Percentiles rank a stretch among this genome's conserved stretches.
Conservation (phyloP, 2,113 vertebrate species). For the Indicator maculatus region DNA sequence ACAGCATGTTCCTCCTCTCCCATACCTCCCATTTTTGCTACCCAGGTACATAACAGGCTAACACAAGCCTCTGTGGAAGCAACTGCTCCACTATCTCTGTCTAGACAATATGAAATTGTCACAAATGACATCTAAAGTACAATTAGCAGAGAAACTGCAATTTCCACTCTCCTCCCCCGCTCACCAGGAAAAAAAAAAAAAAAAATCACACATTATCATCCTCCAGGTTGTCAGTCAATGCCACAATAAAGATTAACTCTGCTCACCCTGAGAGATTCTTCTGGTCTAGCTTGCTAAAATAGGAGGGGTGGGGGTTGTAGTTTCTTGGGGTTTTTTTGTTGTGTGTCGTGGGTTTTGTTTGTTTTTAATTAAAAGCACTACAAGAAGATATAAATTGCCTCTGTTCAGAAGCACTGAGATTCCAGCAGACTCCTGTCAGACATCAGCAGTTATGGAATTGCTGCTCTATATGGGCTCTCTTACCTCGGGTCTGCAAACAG, state of each 20-base stretch:
- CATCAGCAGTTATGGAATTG: constrained; percentile 28
- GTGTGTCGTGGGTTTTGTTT: no score
- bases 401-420: constrained; percentile 46
- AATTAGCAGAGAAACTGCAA: constrained; percentile 77
- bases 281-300: constrained; percentile 53
- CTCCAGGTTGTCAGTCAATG: constrained; percentile 75
- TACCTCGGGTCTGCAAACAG: constrained; percentile 12
- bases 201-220: constrained; percentile 62
- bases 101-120: constrained; percentile 80
- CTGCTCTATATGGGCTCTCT: neutral
- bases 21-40: constrained; percentile 14
- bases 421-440: constrained; percentile 18
- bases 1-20: neutral
- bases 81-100: constrained; percentile 70
- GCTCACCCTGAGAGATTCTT: constrained; percentile 39
- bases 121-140: constrained; percentile 77
- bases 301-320: neutral
- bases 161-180: constrained; percentile 73
- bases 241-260: constrained; percentile 62
- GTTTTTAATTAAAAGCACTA: constrained; percentile 28
- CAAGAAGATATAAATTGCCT: constrained; percentile 58
- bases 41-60: constrained; percentile 64
- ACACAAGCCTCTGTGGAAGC: constrained; percentile 51
- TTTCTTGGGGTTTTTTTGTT: neutral
- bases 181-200: constrained; percentile 13